These are phyloP conservation scores for Sebastiscus albofasciatus DNA, from an alignment of 2,797 vertebrate species.

Conservation along the genomic window DNA sequence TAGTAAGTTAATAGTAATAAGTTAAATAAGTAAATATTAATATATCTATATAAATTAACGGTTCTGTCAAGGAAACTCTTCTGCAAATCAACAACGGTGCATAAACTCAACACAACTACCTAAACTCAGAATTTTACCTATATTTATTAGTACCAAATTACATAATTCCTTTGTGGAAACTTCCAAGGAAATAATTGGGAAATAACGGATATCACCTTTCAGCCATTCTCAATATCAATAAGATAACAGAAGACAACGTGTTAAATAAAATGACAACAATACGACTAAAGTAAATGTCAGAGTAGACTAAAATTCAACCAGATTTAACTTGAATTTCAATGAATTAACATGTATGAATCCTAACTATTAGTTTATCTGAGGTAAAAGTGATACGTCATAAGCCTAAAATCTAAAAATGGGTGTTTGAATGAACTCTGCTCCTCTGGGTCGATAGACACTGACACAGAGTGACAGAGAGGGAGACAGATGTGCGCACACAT, in stretches of 20 bases:
- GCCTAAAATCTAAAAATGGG: background rate
- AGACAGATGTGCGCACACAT: background rate
- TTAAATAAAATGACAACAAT: background rate
- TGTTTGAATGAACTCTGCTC: conserved; percentile 21
- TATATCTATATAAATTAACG: background rate
- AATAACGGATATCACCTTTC: background rate
- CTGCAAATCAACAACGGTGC: background rate
- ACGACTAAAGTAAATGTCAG: background rate
- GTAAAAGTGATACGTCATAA: background rate
- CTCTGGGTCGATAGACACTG: conserved; percentile 10
- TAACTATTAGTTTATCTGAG: background rate
- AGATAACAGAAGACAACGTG: background rate
- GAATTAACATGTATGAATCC: background rate
- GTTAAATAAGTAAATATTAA: background rate
- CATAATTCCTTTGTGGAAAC: background rate
- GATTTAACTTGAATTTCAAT: background rate
- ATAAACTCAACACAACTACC: background rate
- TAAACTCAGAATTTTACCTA: background rate
- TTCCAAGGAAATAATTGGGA: background rate
- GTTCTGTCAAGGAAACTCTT: background rate
- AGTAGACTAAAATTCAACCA: background rate
- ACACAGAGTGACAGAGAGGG: background rate
- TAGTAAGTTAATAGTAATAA: background rate
- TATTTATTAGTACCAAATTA: background rate
- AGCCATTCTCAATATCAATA: background rate